These are phyloP conservation scores for Drosophila helvetica DNA, from an alignment of 2,888 invertebrate species.

Conservation along the genomic window DNA sequence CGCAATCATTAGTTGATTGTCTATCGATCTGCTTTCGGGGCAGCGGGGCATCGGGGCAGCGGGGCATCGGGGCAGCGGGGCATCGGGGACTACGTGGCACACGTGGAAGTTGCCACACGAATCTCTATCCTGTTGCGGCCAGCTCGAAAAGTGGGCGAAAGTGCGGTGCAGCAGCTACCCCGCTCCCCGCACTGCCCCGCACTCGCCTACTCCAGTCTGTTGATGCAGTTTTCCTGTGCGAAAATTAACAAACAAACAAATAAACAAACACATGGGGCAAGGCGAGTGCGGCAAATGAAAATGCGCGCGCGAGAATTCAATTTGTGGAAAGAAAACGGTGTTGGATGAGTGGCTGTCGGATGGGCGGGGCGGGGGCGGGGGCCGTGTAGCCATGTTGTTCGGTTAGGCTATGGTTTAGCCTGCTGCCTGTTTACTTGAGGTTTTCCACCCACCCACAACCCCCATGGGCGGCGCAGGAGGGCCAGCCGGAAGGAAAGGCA, in stretches of 20 bases:
- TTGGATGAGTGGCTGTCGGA: conserved; percentile 1
- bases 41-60: no score
- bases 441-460: conserved; percentile 17
- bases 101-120: conserved; percentile 25
- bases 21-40: conserved; percentile 40
- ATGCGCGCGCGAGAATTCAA: conserved; percentile 71
- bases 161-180: conserved; percentile 45
- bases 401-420: conserved; percentile 28
- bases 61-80: no score
- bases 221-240: conserved; percentile 75
- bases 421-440: conserved; percentile 72
- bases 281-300: conserved; percentile 49
- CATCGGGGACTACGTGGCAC: conserved; percentile 18
- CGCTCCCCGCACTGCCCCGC: background rate
- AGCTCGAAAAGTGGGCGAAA: background rate
- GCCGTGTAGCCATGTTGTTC: conserved; percentile 20
- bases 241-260: conserved; percentile 70
- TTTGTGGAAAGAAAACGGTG: conserved; percentile 63
- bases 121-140: conserved; percentile 42
- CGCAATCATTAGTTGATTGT: conserved; percentile 52
- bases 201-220: conserved; percentile 34
- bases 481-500: conserved; percentile 72
- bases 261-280: conserved; percentile 20
- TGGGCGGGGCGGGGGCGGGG: background rate
- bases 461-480: conserved; percentile 31